Evolutionary conservation across 2,888 invertebrate genomes (phyloP).

Genomic region (Eurytoma adleriae): DNA sequence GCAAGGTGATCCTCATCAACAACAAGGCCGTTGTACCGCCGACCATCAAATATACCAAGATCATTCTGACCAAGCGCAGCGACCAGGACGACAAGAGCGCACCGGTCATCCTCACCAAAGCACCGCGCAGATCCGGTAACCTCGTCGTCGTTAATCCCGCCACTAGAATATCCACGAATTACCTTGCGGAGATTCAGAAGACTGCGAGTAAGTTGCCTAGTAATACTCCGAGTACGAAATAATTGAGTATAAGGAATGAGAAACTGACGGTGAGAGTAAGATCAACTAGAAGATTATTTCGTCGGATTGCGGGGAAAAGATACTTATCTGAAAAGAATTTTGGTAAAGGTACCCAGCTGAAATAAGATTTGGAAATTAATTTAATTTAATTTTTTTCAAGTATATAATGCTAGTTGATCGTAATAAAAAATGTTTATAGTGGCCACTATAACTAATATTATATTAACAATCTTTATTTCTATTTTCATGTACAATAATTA

Average conservation of each 20-base stretch:
- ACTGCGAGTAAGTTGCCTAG: not conserved
- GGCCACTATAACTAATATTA: too few species aligned
- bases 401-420: too few species aligned
- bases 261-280: too few species aligned
- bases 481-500: too few species aligned
- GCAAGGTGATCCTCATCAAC: slow-evolving; percentile 44
- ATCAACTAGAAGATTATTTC: too few species aligned
- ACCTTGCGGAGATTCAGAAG: not conserved
- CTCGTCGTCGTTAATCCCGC: slow-evolving; percentile 34
- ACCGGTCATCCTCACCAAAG: slow-evolving; percentile 68
- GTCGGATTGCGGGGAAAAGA: too few species aligned
- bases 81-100: slow-evolving; percentile 60
- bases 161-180: slow-evolving; percentile 9
- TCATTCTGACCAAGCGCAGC: slow-evolving; percentile 76
- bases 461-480: not conserved
- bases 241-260: too few species aligned
- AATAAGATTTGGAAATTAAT: too few species aligned
- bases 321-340: not conserved
- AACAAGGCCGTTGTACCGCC: slow-evolving; percentile 58
- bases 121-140: slow-evolving; percentile 29
- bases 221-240: too few species aligned
- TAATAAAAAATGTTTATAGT: too few species aligned
- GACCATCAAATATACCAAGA: slow-evolving; percentile 76
- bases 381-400: too few species aligned
- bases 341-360: too few species aligned